A percentile compares a stretch with the other conserved stretches of the same genome.
Evolutionary conservation across 1,140 invertebrate species (phyloP).

Genomic region (Hesperophylax magnus): DNA sequence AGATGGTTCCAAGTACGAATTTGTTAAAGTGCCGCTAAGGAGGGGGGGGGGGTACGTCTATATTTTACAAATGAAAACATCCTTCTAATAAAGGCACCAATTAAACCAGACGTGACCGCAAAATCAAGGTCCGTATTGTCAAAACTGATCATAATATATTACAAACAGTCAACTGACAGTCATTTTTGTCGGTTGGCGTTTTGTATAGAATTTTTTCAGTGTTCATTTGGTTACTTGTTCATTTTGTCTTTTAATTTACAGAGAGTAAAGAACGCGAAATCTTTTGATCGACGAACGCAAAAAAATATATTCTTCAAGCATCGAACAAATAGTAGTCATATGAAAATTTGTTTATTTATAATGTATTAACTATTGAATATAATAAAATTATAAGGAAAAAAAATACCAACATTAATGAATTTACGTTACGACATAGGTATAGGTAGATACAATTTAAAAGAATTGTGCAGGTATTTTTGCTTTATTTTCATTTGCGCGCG

Average conservation of each 20-base stretch:
- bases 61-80: slow-evolving; percentile 9
- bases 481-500: too few species aligned
- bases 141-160: neutral
- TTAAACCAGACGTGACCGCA: neutral
- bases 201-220: neutral
- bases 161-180: neutral
- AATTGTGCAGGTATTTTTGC: too few species aligned
- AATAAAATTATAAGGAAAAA: too few species aligned
- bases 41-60: too few species aligned
- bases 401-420: too few species aligned
- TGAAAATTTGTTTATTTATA: too few species aligned
- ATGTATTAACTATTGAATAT: too few species aligned
- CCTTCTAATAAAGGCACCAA: neutral
- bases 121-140: slow-evolving; percentile 19
- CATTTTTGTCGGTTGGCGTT: slow-evolving; percentile 9
- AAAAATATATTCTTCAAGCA: too few species aligned
- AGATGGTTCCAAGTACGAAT: slow-evolving; percentile 4
- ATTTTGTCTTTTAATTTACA: neutral
- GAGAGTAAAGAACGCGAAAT: neutral
- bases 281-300: too few species aligned
- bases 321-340: too few species aligned
- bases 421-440: too few species aligned
- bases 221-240: slow-evolving; percentile 22
- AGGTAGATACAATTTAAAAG: too few species aligned
- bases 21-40: slow-evolving; percentile 4